These are phyloP conservation scores for Crocodylus rhombifer DNA, from an alignment of 2,797 vertebrate genomes.

Conservation along the genomic window DNA sequence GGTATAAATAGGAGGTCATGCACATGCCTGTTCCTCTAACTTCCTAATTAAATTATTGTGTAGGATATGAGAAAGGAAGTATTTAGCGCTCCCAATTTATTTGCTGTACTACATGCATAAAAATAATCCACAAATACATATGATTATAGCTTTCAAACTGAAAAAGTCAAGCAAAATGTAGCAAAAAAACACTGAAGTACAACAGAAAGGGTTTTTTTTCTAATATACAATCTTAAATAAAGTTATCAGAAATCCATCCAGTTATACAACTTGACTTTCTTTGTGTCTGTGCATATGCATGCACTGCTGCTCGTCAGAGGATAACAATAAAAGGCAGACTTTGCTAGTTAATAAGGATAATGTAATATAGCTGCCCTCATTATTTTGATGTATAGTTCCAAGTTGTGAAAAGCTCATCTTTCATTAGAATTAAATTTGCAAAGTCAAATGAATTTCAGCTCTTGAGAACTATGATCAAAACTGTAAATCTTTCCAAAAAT, in stretches of 20 bases:
- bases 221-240: not conserved
- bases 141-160: not conserved
- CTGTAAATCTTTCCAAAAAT: not conserved
- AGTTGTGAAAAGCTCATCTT: not conserved
- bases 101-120: fast-evolving
- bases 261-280: not conserved
- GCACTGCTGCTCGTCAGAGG: not conserved
- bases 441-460: not conserved
- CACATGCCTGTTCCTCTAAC: not conserved
- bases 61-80: not conserved
- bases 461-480: constrained; percentile 1
- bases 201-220: not conserved
- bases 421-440: not conserved
- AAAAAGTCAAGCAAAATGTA: not conserved
- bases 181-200: not conserved
- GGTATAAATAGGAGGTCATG: fast-evolving
- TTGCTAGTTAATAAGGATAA: not conserved
- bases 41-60: fast-evolving
- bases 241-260: not conserved
- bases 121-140: not conserved
- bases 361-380: not conserved
- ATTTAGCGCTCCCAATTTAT: not conserved
- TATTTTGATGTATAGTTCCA: not conserved
- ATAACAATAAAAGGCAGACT: not conserved
- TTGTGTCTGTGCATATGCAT: not conserved